phyloP scores from a whole-genome alignment of 1,140 invertebrate genomes.

The Ganaspis sp. region DNA sequence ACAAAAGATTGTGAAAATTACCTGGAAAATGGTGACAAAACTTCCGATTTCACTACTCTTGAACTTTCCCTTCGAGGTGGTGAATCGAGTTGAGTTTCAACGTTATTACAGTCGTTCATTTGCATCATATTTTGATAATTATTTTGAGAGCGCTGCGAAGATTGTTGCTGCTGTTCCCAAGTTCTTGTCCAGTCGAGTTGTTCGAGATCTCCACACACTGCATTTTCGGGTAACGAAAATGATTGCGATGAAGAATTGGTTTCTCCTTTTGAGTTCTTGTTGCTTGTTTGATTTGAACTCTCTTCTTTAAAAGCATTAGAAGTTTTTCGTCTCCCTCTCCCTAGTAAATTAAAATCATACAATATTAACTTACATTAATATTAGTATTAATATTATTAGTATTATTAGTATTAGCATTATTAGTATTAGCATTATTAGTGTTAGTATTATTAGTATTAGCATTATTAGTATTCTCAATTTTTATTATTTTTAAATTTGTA shows the following conservation, averaged over 20 bases:
- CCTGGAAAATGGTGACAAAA: slow-evolving; percentile 68
- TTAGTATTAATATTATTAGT: no score
- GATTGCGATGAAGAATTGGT: slow-evolving; percentile 21
- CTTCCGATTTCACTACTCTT: slow-evolving; percentile 60
- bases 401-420: no score
- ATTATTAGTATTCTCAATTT: no score
- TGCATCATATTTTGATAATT: slow-evolving; percentile 57
- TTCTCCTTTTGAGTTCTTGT: slow-evolving; percentile 21
- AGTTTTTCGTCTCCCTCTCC: slow-evolving; percentile 71
- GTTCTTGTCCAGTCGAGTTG: slow-evolving; percentile 65
- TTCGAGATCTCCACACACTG: slow-evolving; percentile 60
- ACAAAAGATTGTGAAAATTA: slow-evolving; percentile 45
- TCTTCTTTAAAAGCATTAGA: slow-evolving; percentile 60
- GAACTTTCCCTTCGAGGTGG: slow-evolving; percentile 53
- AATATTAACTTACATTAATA: no score
- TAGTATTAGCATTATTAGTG: no score
- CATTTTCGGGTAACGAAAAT: slow-evolving; percentile 41
- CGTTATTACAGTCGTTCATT: slow-evolving; percentile 53
- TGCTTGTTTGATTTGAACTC: slow-evolving; percentile 55
- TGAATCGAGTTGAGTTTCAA: slow-evolving; percentile 57
- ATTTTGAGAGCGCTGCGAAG: slow-evolving; percentile 42
- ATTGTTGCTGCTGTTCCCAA: slow-evolving; percentile 64
- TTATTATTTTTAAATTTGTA: no score
- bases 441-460: no score
- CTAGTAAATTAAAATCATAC: slow-evolving; percentile 34